Conservation (phyloP, 1,140 invertebrate genomes). For the Centruroides sculpturatus region DNA sequence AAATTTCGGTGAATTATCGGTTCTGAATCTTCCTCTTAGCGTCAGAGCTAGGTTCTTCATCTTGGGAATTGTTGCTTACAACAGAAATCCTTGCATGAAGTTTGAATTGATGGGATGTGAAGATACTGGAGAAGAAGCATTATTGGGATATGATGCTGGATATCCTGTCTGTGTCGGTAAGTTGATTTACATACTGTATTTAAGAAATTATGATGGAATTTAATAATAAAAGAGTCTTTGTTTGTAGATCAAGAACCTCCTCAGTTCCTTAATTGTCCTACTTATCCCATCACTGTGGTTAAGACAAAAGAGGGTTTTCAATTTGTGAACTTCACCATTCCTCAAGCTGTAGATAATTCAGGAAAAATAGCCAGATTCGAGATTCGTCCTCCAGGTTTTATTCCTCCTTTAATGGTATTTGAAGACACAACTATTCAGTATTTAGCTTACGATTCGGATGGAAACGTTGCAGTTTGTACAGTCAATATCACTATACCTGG, state of each 20-base stretch:
- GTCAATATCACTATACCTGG: conserved; percentile 79
- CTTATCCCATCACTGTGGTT: conserved; percentile 75
- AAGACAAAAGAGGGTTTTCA: conserved; percentile 74
- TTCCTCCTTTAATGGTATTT: conserved; percentile 74
- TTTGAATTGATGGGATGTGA: conserved; percentile 94
- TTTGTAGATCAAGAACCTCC: conserved; percentile 78
- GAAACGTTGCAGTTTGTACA: conserved; percentile 92
- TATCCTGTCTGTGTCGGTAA: conserved; percentile 60
- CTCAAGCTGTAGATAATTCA: conserved; percentile 82
- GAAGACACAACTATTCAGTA: conserved; percentile 87
- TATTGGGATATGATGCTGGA: conserved; percentile 83
- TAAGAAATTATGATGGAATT: background rate
- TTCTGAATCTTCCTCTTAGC: conserved; percentile 85
- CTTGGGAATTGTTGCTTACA: conserved; percentile 81
- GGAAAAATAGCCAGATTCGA: conserved; percentile 81
- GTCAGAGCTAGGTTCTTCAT: conserved; percentile 87
- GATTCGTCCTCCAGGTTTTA: conserved; percentile 78
- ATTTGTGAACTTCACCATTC: conserved; percentile 83
- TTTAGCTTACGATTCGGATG: conserved; percentile 89
- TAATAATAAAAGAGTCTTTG: background rate
- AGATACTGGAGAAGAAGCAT: conserved; percentile 48
- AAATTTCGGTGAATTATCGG: conserved; percentile 85
- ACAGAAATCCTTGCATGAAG: conserved; percentile 90
- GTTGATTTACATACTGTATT: background rate
- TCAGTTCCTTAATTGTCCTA: conserved; percentile 91